A percentile compares a stretch with the other conserved stretches of the same genome.
Evolutionary conservation across 2,113 vertebrate genomes (phyloP).

Genomic region (Heteronetta atricapilla): DNA sequence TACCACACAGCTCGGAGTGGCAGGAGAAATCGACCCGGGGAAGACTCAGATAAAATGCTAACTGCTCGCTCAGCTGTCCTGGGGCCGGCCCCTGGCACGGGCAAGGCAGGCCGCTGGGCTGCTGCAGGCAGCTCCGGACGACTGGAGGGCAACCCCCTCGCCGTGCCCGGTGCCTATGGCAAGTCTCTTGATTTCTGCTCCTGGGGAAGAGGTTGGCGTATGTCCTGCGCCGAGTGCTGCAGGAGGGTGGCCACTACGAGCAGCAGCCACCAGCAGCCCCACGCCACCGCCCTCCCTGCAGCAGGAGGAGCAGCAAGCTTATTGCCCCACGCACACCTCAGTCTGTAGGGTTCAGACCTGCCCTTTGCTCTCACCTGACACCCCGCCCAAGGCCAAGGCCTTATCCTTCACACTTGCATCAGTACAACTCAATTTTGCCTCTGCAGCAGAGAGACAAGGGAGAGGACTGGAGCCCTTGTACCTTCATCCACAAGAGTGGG

Average conservation of each 20-base stretch:
- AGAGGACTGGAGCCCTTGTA: not conserved
- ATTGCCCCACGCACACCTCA: not conserved
- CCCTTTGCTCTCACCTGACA: not conserved
- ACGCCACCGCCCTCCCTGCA: not conserved
- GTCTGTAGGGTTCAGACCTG: not conserved
- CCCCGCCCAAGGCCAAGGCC: not conserved
- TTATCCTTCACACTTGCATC: not conserved
- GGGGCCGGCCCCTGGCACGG: not conserved
- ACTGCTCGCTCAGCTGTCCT: fast-evolving
- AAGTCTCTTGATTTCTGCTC: not conserved
- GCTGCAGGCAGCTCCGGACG: not conserved
- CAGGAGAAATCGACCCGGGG: not conserved
- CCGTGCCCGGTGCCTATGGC: fast-evolving
- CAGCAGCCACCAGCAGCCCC: not conserved
- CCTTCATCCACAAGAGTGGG: not conserved
- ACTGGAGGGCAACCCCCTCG: not conserved
- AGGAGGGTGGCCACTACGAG: not conserved
- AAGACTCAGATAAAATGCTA: not conserved
- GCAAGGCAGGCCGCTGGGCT: not conserved
- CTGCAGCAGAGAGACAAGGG: not conserved
- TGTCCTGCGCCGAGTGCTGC: not conserved
- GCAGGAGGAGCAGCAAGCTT: not conserved
- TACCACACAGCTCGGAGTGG: fast-evolving
- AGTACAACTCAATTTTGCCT: not conserved
- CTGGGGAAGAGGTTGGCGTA: not conserved